These are phyloP conservation scores for Oxyruncus cristatus DNA, from an alignment of 2,113 vertebrate genomes.

Conservation along the genomic window DNA sequence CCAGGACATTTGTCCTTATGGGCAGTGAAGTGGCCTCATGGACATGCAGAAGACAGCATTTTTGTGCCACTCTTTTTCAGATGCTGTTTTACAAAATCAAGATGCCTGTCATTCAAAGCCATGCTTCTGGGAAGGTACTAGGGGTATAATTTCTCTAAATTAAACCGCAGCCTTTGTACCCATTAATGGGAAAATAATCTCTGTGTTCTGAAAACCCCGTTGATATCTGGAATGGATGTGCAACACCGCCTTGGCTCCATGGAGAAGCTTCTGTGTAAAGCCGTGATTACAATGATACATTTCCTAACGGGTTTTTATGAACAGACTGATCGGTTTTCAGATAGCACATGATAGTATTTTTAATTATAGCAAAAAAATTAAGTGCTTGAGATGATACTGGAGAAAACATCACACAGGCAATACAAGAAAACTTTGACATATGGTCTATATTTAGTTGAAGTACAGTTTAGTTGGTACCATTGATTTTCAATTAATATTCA, in stretches of 20 bases:
- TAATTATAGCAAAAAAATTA: conserved; percentile 40
- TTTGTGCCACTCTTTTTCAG: neutral
- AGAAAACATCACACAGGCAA: neutral
- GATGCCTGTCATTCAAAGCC: conserved; percentile 17
- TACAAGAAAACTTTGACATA: neutral
- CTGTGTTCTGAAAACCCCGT: neutral
- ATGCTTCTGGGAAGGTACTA: neutral
- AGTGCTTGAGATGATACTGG: neutral
- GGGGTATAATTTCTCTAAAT: conserved; percentile 15
- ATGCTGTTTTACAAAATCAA: conserved; percentile 13
- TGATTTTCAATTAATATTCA: conserved; percentile 44
- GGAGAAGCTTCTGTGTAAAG: neutral
- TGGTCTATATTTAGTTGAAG: neutral
- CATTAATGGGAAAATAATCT: neutral
- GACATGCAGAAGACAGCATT: neutral
- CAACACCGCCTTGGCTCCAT: accelerated
- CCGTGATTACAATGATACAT: neutral
- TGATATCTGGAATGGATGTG: neutral
- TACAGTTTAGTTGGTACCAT: neutral
- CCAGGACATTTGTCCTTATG: neutral
- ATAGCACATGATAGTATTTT: neutral
- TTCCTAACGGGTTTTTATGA: neutral
- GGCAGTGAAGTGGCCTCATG: conserved; percentile 36
- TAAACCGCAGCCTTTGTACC: neutral
- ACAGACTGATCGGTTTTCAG: neutral